These are phyloP conservation scores for Tamandua tetradactyla DNA, from an alignment of 2,797 vertebrate genomes.

Conservation along the genomic window DNA sequence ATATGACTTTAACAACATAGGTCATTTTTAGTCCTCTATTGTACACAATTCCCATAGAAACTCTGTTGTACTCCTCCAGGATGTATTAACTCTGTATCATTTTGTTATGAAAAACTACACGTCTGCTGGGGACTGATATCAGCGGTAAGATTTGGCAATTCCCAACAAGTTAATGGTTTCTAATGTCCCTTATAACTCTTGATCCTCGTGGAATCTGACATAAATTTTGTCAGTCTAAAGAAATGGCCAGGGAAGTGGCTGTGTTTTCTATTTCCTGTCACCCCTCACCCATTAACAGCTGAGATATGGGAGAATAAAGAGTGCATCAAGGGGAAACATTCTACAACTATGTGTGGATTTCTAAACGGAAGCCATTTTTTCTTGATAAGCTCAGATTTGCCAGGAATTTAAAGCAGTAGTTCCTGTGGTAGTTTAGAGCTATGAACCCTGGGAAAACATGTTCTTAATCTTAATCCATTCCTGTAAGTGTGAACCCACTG, in stretches of 20 bases:
- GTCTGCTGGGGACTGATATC: not conserved
- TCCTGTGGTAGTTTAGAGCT: too few species aligned
- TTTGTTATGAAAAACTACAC: not conserved
- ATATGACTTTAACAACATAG: not conserved
- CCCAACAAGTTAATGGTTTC: not conserved
- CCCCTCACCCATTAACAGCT: not conserved
- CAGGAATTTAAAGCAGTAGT: not conserved
- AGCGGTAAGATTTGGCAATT: not conserved
- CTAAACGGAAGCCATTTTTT: not conserved
- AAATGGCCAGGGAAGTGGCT: not conserved
- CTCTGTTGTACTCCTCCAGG: not conserved
- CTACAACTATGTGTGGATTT: not conserved
- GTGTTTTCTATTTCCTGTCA: not conserved
- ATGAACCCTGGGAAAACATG: too few species aligned
- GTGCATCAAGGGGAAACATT: not conserved
- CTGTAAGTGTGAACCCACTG: too few species aligned
- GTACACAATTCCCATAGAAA: not conserved
- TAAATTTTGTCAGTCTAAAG: not conserved
- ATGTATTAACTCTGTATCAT: not conserved
- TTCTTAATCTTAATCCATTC: too few species aligned
- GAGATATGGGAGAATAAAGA: not conserved
- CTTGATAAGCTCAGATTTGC: constrained; percentile 6
- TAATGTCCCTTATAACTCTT: constrained; percentile 9
- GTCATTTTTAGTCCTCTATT: not conserved
- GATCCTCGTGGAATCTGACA: not conserved